Conservation (phyloP, 2,113 vertebrate genomes). For the Tapirus terrestris region DNA sequence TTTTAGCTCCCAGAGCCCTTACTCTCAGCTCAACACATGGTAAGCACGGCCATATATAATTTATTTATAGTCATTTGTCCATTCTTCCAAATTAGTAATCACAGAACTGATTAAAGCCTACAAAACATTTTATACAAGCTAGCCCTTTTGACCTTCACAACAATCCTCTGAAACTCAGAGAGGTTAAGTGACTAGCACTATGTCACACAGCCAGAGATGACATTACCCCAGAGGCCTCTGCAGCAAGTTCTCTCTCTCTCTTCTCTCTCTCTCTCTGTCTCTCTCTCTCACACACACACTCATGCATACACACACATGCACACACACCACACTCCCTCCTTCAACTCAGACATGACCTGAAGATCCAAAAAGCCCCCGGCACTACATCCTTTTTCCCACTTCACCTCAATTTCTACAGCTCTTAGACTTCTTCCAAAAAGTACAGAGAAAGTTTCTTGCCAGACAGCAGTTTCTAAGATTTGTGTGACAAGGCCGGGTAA, state of each 20-base stretch:
- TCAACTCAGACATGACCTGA: background rate
- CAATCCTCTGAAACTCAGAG: constrained; percentile 4
- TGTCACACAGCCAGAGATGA: constrained; percentile 4
- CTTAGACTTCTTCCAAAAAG: constrained; percentile 72
- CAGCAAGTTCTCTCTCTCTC: background rate
- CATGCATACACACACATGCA: background rate
- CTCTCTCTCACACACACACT: background rate
- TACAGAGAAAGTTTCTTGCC: constrained; percentile 84
- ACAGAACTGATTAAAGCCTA: background rate
- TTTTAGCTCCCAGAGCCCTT: background rate
- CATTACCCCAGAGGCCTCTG: background rate
- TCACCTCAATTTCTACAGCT: constrained; percentile 63
- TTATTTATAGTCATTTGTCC: background rate
- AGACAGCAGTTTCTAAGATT: constrained; percentile 87
- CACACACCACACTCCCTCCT: background rate
- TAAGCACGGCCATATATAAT: background rate
- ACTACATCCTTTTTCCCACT: constrained; percentile 58
- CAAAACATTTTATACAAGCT: background rate
- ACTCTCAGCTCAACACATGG: background rate
- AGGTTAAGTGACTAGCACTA: background rate
- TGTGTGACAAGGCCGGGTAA: constrained; percentile 87
- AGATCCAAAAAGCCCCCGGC: background rate
- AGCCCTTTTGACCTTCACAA: background rate
- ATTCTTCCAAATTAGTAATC: background rate
- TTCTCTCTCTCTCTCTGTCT: background rate